Conservation (phyloP, 2,113 vertebrate species). For the Atrichornis clamosus region DNA sequence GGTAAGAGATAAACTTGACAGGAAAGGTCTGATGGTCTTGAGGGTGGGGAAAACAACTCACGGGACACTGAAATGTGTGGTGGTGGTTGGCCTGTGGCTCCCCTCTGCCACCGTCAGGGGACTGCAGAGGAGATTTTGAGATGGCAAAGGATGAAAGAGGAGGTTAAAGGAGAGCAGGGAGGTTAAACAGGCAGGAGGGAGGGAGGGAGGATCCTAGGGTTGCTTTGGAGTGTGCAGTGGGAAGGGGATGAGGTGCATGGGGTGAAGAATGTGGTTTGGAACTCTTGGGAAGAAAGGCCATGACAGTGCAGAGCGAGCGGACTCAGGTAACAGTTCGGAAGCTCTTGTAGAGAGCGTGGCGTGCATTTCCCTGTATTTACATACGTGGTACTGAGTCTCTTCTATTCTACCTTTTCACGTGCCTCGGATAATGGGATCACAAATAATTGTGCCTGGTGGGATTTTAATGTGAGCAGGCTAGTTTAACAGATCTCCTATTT, state of each 20-base stretch:
- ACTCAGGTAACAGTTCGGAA: background rate
- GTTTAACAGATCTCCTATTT: background rate
- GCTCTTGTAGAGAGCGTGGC: accelerated
- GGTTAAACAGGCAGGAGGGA: accelerated
- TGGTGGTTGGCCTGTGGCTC: background rate
- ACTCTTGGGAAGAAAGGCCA: background rate
- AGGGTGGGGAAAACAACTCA: background rate
- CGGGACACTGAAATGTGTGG: background rate
- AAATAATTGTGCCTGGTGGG: background rate
- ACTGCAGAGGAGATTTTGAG: background rate
- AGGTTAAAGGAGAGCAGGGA: background rate
- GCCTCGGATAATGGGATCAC: background rate
- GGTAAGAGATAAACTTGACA: background rate
- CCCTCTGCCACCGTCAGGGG: background rate
- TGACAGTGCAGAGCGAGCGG: background rate
- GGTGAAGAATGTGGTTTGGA: background rate
- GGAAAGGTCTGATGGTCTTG: background rate
- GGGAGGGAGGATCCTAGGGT: background rate
- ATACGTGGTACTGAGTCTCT: background rate
- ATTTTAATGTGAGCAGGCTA: background rate
- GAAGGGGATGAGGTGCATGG: background rate
- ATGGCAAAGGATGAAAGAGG: background rate
- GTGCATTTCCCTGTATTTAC: background rate
- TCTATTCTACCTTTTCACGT: background rate
- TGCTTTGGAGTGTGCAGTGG: background rate